Base-by-base conservation (phyloP, 2,113 vertebrate genomes). In the Bombycilla garrulus region DNA sequence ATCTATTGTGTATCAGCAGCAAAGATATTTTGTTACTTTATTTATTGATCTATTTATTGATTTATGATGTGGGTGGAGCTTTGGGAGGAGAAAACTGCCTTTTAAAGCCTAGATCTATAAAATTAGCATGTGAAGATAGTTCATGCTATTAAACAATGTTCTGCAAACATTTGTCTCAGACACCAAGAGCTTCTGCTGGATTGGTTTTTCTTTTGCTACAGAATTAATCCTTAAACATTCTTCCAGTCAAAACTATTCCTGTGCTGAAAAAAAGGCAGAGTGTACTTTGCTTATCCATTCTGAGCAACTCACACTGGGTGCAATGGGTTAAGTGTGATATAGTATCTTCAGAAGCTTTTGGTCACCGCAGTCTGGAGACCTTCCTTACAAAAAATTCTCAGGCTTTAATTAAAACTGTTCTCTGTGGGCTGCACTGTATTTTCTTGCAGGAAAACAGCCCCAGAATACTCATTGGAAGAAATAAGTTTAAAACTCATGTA, bases 41-140 rank as follows among this genome's bases (percentile, higher is more conserved):
- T 94, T 95, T 95, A 93, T 94, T 95, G 90, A 96, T 93, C 40
- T 60, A 54, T 86, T 96, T 92, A 82, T 86, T 96, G 79, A 93
- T 96, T 93, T 97, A 96, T 93, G 66, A 44, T 20, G 51, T 83
- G 82, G 89, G 89, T 56, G 84, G 87, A 80, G 69, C n/a, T 53
- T 3, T 66, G 38, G 18, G 61, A 82, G 81, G 91, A 93, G 92
- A 95, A 94, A 94, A 72, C 48, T 92, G 54, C 69, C 91, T 81
- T 93, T 93, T 83, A 92, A 88, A 96, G 36, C 21, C 33, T 81
- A 15, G 17, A 22, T 86, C 51, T 90, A 51, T 86, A 96, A 95
- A 90, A 96, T 60, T 91, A 95, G 56, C 87, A 81, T 84, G 58
- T 86, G 74, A 93, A 58, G 66, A 86, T 70, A 79, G 47, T n/a